Evolutionary conservation across 2,888 invertebrate species (phyloP), one percentile per base, ranked within the genome.

Genomic region (Phaonia tiefii): DNA sequence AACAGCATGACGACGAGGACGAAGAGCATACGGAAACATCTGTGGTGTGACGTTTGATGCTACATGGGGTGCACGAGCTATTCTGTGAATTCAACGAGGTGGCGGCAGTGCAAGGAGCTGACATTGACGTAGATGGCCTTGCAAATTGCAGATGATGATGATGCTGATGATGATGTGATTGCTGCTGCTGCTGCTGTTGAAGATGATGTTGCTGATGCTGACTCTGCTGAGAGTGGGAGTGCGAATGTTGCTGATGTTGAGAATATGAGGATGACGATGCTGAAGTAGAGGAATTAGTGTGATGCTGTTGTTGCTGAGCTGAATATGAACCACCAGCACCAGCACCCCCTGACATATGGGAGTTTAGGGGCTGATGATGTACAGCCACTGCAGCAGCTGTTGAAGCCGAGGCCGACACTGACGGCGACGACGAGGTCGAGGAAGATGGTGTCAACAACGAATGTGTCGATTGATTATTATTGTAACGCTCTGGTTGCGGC

Each of bases 1-100:
- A 86, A 75, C 86, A 84, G 82, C 85, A 86, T 56, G 86, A 86
- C 54, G 85, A 85, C 65, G 87, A 87, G 66, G 85, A 86, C 25
- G 87, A 86, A 70, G 86, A 86, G 71, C 87, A 84, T 11, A 84
- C 83, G 20, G 85, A 84, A 70, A 85, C 83, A 75, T 85, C 85
- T 56, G 84, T 81, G 67, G 81, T 83, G 69, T 85, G 85, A 82
- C 85, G 85, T 75, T 85, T 85, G 75, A 84, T 84, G 82, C 84
- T 84, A 69, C 87, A 76, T 85, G 88, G 82, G 84, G 86, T 84
- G 84, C 67, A 84, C 84, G 79, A 87, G 44, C 85, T 17, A 37
- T 67, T 77, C 74, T 81, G 75, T 54, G 71, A 79, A 56, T 54
- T 71, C 67, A 46, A 71, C 60, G 71, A 75, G 72, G 76, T 77